These are phyloP conservation scores for Myotis lucifugus DNA, from an alignment of 2,113 vertebrate species.

Conservation along the genomic window DNA sequence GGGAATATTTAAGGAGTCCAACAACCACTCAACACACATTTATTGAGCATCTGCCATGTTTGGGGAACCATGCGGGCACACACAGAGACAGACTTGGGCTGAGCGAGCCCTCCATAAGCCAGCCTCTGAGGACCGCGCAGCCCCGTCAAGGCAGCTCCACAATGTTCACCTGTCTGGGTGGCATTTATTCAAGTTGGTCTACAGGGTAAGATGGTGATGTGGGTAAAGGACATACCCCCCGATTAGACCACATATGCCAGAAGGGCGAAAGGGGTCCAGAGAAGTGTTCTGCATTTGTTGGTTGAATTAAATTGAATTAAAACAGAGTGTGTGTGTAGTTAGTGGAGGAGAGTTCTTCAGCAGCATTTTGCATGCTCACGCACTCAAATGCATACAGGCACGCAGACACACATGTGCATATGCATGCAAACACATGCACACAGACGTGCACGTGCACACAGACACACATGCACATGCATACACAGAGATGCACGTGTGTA, in stretches of 20 bases:
- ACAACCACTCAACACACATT: conserved; percentile 40
- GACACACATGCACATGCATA: background rate
- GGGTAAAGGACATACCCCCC: background rate
- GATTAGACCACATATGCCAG: background rate
- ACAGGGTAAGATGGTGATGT: background rate
- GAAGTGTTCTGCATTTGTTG: background rate
- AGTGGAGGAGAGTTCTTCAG: background rate
- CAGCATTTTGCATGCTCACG: background rate
- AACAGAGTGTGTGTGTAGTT: background rate
- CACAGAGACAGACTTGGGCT: background rate
- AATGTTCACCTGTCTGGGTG: background rate
- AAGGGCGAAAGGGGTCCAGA: background rate
- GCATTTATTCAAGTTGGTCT: background rate
- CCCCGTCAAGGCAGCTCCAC: background rate
- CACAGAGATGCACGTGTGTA: too few species aligned
- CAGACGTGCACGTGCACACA: background rate
- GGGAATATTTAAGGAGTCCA: conserved; percentile 56
- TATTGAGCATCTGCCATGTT: conserved; percentile 57
- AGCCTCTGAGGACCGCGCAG: background rate
- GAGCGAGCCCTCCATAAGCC: background rate
- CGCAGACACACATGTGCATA: background rate
- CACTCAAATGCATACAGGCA: too few species aligned
- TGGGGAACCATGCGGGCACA: background rate
- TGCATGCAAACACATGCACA: background rate
- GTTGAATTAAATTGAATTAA: conserved; percentile 43